phyloP scores from a whole-genome alignment of 2,888 invertebrate species.

The Tipula lateralis region DNA sequence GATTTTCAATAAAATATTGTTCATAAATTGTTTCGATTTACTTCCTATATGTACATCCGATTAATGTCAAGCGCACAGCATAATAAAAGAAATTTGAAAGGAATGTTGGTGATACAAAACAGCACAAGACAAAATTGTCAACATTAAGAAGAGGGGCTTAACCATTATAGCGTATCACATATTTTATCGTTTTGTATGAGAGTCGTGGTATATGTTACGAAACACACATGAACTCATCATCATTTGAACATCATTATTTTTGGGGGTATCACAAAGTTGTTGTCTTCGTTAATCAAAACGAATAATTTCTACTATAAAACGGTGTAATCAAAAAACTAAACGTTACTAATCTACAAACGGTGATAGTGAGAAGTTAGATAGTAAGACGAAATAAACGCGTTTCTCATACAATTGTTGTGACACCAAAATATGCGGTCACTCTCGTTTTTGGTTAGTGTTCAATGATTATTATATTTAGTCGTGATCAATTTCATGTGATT shows the following conservation, averaged over 20 bases:
- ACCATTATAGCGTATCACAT: not conserved
- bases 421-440: conserved; percentile 47
- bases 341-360: not conserved
- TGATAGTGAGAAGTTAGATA: not conserved
- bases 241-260: not conserved
- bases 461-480: not conserved
- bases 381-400: not conserved
- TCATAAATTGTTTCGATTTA: not conserved
- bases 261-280: not conserved
- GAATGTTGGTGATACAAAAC: not conserved
- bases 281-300: not conserved
- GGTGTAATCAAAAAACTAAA: not conserved
- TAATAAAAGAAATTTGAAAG: not conserved
- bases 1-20: not conserved
- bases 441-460: conserved; percentile 48
- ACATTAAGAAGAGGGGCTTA: not conserved
- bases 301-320: not conserved
- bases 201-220: not conserved
- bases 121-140: not conserved
- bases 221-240: not conserved
- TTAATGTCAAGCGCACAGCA: not conserved
- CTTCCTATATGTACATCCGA: not conserved
- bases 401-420: not conserved
- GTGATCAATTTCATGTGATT: not conserved
- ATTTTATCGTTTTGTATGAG: not conserved